Percentiles rank a stretch among this genome's conserved stretches.
phyloP scores from a whole-genome alignment of 2,113 vertebrate genomes.

The Zapornia atra region DNA sequence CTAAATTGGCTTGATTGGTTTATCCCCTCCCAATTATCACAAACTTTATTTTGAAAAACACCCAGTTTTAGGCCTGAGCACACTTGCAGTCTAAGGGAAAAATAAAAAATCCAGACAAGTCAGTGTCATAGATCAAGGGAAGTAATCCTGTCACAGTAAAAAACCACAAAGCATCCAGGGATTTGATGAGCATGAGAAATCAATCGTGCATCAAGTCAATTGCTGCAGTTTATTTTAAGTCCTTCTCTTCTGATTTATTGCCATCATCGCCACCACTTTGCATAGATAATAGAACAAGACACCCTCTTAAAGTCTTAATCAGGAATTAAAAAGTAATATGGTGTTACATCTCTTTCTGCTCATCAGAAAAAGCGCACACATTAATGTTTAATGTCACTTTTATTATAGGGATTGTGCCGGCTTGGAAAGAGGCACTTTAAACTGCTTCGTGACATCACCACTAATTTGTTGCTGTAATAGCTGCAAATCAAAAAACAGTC shows the following conservation, averaged over 20 bases:
- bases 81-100: not conserved
- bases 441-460: not conserved
- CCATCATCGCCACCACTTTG: slow-evolving; percentile 46
- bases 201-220: not conserved
- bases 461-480: slow-evolving; percentile 26
- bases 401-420: not conserved
- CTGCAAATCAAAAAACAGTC: slow-evolving; percentile 36
- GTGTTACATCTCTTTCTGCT: slow-evolving; percentile 11
- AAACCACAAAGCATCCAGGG: slow-evolving; percentile 36
- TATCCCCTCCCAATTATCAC: not conserved
- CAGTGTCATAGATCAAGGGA: not conserved
- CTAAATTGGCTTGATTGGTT: not conserved
- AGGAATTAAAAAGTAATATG: slow-evolving; percentile 44
- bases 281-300: slow-evolving; percentile 59
- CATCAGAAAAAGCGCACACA: not conserved
- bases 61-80: not conserved
- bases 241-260: slow-evolving; percentile 64
- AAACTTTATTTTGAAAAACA: not conserved
- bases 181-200: slow-evolving; percentile 43
- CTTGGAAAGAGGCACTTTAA: slow-evolving; percentile 6
- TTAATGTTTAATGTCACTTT: slow-evolving; percentile 16
- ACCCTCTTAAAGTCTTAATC: slow-evolving; percentile 60
- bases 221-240: slow-evolving; percentile 48
- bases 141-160: slow-evolving; percentile 14
- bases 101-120: not conserved